Base-by-base conservation (phyloP, 2,113 vertebrate genomes). In the Phrynosoma platyrhinos region DNA sequence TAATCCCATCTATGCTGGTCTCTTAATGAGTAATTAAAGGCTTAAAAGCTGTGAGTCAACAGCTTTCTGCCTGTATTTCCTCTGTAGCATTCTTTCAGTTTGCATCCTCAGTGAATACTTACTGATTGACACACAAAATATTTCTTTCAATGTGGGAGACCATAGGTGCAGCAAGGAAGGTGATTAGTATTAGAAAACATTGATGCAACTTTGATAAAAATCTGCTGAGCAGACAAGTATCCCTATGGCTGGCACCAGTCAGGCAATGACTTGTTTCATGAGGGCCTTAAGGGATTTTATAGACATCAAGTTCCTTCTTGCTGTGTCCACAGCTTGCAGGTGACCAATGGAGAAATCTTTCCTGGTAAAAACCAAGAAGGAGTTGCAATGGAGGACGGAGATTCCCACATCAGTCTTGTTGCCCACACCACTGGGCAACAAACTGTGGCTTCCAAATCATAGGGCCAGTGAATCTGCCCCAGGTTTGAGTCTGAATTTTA, bases 21-120 rank as follows among this genome's bases (percentile, higher is more conserved):
- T 94, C 94, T 95, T 95, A 95, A 94, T 93, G 94, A 95, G 92
- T 93, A 94, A 95, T 95, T 94, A 95, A 95, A 95, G 92, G 93
- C 94, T 93, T 87, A 93, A 94, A 95, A 95, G 93, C 92, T 93
- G 94, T 94, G 95, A 95, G 94, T 95, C 94, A 94, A 94, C 93
- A 88, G 94, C 94, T 95, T 95, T 94, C 94, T 94, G 94, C 9
- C 30, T 74, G 58, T 91, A 92, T 92, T 92, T 94, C 94, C 94
- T 95, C 92, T 91, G 94, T 91, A 89, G 91, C 93, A 91, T 94
- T 94, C 79, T 92, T 93, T 94, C 94, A 92, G 94, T 94, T 92
- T 94, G 92, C 66, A 32, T 93, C 90, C 94, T 25, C 42, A 92
- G 90, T 94, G 93, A 95, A 94, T 94, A 91, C 94, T 92, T 91